These are phyloP conservation scores for Clamator glandarius DNA, from an alignment of 2,797 vertebrate species.

Conservation along the genomic window DNA sequence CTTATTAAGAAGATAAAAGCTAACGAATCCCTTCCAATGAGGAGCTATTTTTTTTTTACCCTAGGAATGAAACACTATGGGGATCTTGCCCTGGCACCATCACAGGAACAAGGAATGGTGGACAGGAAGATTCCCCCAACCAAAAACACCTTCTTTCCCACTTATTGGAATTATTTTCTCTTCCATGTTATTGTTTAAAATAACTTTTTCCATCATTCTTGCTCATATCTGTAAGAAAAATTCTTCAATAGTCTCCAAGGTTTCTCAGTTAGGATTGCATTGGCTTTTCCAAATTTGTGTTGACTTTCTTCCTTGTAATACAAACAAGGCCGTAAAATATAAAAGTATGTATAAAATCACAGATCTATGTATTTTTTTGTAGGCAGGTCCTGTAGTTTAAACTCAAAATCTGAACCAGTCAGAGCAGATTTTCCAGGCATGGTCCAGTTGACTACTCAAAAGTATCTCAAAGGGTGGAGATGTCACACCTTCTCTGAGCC, in stretches of 20 bases:
- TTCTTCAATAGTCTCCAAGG: background rate
- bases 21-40: rapidly evolving
- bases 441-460: background rate
- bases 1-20: background rate
- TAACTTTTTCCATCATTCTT: background rate
- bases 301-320: background rate
- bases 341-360: background rate
- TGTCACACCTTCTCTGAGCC: background rate
- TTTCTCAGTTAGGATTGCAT: background rate
- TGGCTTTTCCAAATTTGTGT: background rate
- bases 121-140: background rate
- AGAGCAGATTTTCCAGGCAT: background rate
- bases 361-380: background rate
- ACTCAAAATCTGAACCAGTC: background rate
- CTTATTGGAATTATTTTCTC: background rate
- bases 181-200: background rate
- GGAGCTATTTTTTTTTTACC: rapidly evolving
- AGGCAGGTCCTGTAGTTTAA: rapidly evolving
- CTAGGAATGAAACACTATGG: background rate
- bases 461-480: background rate
- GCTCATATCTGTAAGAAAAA: background rate
- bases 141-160: background rate
- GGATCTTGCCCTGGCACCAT: background rate
- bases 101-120: rapidly evolving
- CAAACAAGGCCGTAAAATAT: background rate